Evolutionary conservation across 2,797 vertebrate species (phyloP).

Genomic region (Karalla daura): DNA sequence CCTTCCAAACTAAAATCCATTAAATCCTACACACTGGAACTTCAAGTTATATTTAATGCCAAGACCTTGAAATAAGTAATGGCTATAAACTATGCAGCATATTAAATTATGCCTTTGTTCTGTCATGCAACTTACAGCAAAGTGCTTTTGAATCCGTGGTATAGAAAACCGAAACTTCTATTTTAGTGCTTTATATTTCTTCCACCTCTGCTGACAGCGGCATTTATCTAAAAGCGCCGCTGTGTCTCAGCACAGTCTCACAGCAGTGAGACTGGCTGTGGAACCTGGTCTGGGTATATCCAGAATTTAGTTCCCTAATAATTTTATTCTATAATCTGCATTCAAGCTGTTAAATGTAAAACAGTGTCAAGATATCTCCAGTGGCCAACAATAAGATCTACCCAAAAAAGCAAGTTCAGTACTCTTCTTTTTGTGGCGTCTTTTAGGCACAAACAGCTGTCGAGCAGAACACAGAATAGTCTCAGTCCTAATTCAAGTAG

Average conservation of each 20-base stretch:
- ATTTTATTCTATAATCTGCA: not conserved
- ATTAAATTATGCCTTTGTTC: too few species aligned
- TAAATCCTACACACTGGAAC: too few species aligned
- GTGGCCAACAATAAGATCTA: not conserved
- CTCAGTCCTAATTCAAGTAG: not conserved
- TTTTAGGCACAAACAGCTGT: slow-evolving; percentile 30
- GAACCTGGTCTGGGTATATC: not conserved
- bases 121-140: not conserved
- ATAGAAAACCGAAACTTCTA: too few species aligned
- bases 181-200: not conserved
- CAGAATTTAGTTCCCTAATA: not conserved
- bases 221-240: not conserved
- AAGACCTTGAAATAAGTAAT: too few species aligned
- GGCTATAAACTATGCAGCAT: too few species aligned
- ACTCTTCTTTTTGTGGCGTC: slow-evolving; percentile 3
- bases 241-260: not conserved
- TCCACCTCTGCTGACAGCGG: not conserved
- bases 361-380: not conserved
- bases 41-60: too few species aligned
- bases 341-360: not conserved
- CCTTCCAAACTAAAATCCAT: too few species aligned
- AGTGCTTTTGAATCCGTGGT: not conserved
- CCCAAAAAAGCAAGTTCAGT: slow-evolving; percentile 5
- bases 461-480: slow-evolving; percentile 23
- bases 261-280: not conserved